Base-by-base conservation (phyloP, 2,797 vertebrate genomes). In the Leptoclinus maculatus region DNA sequence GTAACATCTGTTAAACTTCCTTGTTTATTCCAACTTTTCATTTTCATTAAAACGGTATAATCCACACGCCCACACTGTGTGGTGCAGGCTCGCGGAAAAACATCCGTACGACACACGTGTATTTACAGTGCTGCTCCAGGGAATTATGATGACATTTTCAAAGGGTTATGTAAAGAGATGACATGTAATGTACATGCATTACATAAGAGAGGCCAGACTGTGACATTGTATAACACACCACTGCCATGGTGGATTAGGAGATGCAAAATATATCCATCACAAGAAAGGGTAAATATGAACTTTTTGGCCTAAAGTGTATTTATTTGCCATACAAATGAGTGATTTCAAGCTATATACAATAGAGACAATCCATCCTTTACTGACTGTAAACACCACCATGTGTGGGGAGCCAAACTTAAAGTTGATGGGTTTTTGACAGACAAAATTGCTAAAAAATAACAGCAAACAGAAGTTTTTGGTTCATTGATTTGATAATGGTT, bases 21-120 rank as follows among this genome's bases (percentile, higher is more conserved):
- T 49, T 59, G 21, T 78, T 84, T 73, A 65, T 53, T 58, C 3
- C 75, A 60, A 12, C 62, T 17, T 81, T 76, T 69, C 19, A 43
- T 76, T 73, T 34, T 19, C 0, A 72, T 56, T 80, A 58, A 23
- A 83, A 29, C 58, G 2, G 16, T 56, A 21, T 25, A 59, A 62
- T 32, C 39, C 67, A 14, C 29, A 59, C 57, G 32, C 34, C 17
- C 49, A 47, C 21, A 62, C 59, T 32, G 34, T 16, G 16, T 19
- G 4, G 3, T 39, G n/a, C 62, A n/a, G 63, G 16, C 38, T n/a
- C 6, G 66, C 9, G 14, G 12, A 60, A 74, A 29, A 79, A 56
- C 1, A n/a, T 74, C 43, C 43, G 13, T 19, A 3, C 29, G 59
- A 58, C 43, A 60, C 21, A 38, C n/a, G 1, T 17, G n/a, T 27